phyloP scores from a whole-genome alignment of 2,888 invertebrate species.

The Pegoplata infirma region DNA sequence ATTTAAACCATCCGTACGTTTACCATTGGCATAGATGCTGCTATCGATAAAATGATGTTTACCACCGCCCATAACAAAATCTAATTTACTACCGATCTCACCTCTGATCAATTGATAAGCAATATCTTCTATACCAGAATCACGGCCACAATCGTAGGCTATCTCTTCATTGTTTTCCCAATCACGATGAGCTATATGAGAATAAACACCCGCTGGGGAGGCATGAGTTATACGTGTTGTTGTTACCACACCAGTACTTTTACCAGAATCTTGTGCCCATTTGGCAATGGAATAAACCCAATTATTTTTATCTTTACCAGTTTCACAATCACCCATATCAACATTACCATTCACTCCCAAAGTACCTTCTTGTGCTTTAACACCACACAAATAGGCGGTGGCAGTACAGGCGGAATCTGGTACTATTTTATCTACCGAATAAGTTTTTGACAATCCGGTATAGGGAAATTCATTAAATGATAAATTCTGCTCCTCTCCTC shows the following conservation, averaged over 20 bases:
- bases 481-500: slow-evolving; percentile 86
- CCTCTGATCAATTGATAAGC: slow-evolving; percentile 83
- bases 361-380: slow-evolving; percentile 87
- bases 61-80: slow-evolving; percentile 89
- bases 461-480: slow-evolving; percentile 88
- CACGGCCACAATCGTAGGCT: slow-evolving; percentile 75
- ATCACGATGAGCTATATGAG: slow-evolving; percentile 79
- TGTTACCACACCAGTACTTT: slow-evolving; percentile 84
- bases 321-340: slow-evolving; percentile 81
- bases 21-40: slow-evolving; percentile 78
- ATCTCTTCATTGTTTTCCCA: slow-evolving; percentile 86
- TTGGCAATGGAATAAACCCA: slow-evolving; percentile 83
- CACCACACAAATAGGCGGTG: slow-evolving; percentile 86
- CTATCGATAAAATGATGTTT: slow-evolving; percentile 82
- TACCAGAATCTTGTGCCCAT: slow-evolving; percentile 84
- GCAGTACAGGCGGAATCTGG: slow-evolving; percentile 92
- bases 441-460: slow-evolving; percentile 86
- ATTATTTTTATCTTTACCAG: slow-evolving; percentile 80
- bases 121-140: slow-evolving; percentile 82
- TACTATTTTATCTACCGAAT: slow-evolving; percentile 86
- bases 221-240: slow-evolving; percentile 90
- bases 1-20: slow-evolving; percentile 82
- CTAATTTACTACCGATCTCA: slow-evolving; percentile 83
- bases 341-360: slow-evolving; percentile 86
- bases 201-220: slow-evolving; percentile 84